Evolutionary conservation across 2,113 vertebrate genomes (phyloP).

Genomic region (Nannobrachium achirus): DNA sequence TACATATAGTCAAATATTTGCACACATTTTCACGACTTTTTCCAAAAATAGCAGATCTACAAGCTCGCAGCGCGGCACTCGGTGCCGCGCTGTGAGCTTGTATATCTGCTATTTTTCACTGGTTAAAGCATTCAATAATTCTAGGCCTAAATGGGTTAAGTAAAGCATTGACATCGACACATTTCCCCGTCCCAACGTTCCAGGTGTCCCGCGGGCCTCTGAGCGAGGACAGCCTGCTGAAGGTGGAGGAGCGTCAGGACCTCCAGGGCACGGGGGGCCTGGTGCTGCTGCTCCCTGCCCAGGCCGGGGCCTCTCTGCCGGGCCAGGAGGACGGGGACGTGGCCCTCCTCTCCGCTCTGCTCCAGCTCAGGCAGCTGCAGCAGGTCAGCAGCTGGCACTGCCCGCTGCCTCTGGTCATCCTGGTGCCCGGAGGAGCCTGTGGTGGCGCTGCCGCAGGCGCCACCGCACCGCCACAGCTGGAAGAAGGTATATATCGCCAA

Average conservation of each 20-base stretch:
- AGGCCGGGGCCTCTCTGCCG: conserved; percentile 12
- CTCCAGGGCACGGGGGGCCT: conserved; percentile 88
- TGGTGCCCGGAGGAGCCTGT: conserved; percentile 74
- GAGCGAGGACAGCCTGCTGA: conserved; percentile 73
- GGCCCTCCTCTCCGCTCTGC: conserved; percentile 86
- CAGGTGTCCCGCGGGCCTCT: conserved; percentile 84
- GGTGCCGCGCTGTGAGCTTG: no score
- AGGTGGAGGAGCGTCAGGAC: conserved; percentile 80
- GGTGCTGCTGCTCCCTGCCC: conserved; percentile 85
- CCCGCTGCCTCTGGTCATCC: conserved; percentile 83
- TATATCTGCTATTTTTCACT: neutral
- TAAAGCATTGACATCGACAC: no score
- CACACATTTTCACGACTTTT: no score
- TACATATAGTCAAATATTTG: no score
- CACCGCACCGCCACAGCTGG: conserved; percentile 54
- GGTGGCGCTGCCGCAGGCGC: neutral
- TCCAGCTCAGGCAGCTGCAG: conserved; percentile 91
- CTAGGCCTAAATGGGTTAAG: no score
- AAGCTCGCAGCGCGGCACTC: no score
- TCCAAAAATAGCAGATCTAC: no score
- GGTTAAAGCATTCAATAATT: neutral
- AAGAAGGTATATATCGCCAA: conserved; percentile 68
- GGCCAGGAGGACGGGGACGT: conserved; percentile 79
- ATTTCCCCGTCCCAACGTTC: neutral
- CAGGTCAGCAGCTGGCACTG: conserved; percentile 87